phyloP scores from a whole-genome alignment of 2,888 invertebrate species.

The Brenthis ino region DNA sequence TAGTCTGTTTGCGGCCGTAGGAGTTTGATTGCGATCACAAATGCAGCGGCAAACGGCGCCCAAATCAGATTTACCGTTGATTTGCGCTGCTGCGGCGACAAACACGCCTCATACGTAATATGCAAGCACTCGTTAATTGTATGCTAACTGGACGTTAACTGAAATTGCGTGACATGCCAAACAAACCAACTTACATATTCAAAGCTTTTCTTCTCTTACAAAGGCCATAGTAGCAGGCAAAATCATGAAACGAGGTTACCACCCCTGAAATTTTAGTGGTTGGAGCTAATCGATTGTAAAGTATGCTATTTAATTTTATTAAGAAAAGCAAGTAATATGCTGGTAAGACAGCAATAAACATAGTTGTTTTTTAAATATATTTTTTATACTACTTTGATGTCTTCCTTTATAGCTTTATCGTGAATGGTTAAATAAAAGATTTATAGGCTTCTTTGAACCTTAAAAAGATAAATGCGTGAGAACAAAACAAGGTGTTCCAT shows the following conservation, averaged over 20 bases:
- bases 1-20: conserved; percentile 28
- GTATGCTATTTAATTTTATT: too few species aligned
- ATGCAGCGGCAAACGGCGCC: conserved; percentile 40
- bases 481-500: conserved; percentile 64
- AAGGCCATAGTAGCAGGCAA: too few species aligned
- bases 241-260: too few species aligned
- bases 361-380: too few species aligned
- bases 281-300: too few species aligned
- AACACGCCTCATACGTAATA: conserved; percentile 24
- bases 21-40: conserved; percentile 46
- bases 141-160: conserved; percentile 18
- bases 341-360: too few species aligned
- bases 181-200: neutral
- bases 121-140: conserved; percentile 23
- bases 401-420: neutral
- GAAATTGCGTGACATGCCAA: conserved; percentile 13
- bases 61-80: conserved; percentile 53
- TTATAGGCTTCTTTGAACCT: conserved; percentile 56
- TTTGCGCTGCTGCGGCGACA: conserved; percentile 46
- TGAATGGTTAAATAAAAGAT: conserved; percentile 43
- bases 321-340: too few species aligned
- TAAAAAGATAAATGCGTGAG: conserved; percentile 59
- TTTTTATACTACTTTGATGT: too few species aligned
- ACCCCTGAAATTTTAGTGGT: too few species aligned
- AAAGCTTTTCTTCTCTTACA: neutral